Evolutionary conservation across 64 coral and sea anemone genomes (phyloP).

Genomic region (Montipora capricornis): DNA sequence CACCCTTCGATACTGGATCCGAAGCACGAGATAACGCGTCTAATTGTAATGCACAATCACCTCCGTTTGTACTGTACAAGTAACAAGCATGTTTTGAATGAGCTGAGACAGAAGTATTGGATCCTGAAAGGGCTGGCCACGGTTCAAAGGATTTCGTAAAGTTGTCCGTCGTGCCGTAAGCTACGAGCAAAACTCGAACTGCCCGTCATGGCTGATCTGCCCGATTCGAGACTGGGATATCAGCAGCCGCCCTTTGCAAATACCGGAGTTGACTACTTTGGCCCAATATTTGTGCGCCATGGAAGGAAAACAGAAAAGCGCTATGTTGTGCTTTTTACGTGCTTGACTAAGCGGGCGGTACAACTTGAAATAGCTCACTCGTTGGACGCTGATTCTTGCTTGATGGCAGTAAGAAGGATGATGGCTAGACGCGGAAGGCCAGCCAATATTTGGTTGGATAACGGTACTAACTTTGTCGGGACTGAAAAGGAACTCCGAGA

Average conservation of each 20-base stretch:
- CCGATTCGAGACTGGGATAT: conserved; percentile 41
- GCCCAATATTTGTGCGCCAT: not conserved
- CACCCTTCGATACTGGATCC: conserved; percentile 48
- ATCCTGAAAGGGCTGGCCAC: no score
- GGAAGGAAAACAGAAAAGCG: not conserved
- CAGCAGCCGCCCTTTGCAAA: not conserved
- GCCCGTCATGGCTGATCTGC: conserved; percentile 16
- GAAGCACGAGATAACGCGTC: conserved; percentile 24
- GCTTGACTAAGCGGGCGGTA: no score
- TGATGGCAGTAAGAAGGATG: conserved; percentile 35
- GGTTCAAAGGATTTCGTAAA: no score
- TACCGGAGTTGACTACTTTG: not conserved
- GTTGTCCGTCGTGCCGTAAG: no score
- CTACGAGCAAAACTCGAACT: no score
- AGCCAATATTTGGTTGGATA: no score
- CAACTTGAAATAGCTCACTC: no score
- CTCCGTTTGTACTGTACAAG: no score
- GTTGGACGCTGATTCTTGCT: conserved; percentile 21
- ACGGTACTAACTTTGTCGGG: no score
- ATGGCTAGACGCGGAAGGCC: not conserved
- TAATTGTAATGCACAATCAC: not conserved
- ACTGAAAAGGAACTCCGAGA: conserved; percentile 27
- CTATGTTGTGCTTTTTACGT: no score
- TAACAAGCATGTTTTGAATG: no score
- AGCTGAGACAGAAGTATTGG: no score